Conservation (phyloP, 1,140 invertebrate species). For the Eumaeus atala region DNA sequence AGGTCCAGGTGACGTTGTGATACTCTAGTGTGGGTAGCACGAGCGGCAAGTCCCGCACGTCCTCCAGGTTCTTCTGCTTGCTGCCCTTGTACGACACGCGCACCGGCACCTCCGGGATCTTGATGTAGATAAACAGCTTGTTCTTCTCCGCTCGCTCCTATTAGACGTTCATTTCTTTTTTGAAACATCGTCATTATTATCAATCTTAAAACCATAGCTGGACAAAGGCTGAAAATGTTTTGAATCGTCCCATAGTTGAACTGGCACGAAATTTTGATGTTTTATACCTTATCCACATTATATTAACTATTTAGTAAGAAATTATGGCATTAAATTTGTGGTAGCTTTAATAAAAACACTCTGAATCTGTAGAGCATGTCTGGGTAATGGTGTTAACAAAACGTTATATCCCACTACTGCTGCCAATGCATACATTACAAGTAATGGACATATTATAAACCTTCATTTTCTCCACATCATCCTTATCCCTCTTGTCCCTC, state of each 20-base stretch:
- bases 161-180: neutral
- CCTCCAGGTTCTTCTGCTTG: conserved; percentile 98
- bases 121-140: conserved; percentile 98
- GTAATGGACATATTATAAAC: conserved; percentile 46
- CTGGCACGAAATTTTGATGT: too few species aligned
- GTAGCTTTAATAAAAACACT: too few species aligned
- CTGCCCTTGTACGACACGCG: conserved; percentile 97
- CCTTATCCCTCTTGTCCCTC: conserved; percentile 89
- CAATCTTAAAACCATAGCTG: too few species aligned
- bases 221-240: too few species aligned
- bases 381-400: too few species aligned
- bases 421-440: too few species aligned
- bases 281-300: neutral
- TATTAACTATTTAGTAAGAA: neutral
- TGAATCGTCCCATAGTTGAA: too few species aligned
- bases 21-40: conserved; percentile 97
- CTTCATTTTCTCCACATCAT: conserved; percentile 99
- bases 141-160: conserved; percentile 97
- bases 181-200: too few species aligned
- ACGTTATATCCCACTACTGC: too few species aligned
- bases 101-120: conserved; percentile 97
- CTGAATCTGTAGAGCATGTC: too few species aligned
- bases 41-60: conserved; percentile 94
- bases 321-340: too few species aligned
- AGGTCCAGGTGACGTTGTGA: conserved; percentile 99